Evolutionary conservation across 2,797 vertebrate species (phyloP), one percentile per base, ranked within the genome.

Genomic region (Lithobates pipiens): DNA sequence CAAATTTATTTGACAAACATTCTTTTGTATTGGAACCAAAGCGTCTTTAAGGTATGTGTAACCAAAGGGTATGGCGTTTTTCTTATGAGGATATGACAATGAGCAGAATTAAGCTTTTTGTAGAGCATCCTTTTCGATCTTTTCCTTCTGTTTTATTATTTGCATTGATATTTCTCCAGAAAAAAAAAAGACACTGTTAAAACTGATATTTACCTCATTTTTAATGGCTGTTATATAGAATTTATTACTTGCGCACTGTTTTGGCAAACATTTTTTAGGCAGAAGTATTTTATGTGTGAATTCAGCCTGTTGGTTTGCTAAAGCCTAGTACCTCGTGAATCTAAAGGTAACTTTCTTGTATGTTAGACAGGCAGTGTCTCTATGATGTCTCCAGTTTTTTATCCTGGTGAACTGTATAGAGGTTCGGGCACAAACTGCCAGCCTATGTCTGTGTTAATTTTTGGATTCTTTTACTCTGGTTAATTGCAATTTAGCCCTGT

Each of bases 11-110:
- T 39, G 3, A 2, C 1, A 29, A 25, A 63, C 29, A n/a, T n/a
- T 27, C 21, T 72, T 81, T 39, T 46, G 13, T 32, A 36, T 73
- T 65, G 1, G 34, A 82, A 82, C 80, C 70, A 82, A 82, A 82
- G 70, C 34, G 0, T 72, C 29, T 10, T 39, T 6, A 25, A 44
- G 57, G 34, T 61, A 2, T 63, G 21, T 32, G 3, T 11, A 65
- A 73, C 80, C 80, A 74, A 82, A 82, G 80, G 70, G 25, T 32
- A 72, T 0, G 5, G 23, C 6, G 50, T 36, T 29, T 71, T 29
- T 50, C 27, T 9, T 46, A 16, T 44, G 9, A 44, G 21, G n/a
- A 50, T n/a, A 50, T 29, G 65, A 29, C 25, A 15, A 6, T 46
- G n/a, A 74, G n/a, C n/a, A 27, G 21, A 73, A 25, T 74, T 74